Percentiles rank a stretch among this genome's conserved stretches.
Evolutionary conservation across 2,888 invertebrate species (phyloP).

Genomic region (Cheilosia vernalis): DNA sequence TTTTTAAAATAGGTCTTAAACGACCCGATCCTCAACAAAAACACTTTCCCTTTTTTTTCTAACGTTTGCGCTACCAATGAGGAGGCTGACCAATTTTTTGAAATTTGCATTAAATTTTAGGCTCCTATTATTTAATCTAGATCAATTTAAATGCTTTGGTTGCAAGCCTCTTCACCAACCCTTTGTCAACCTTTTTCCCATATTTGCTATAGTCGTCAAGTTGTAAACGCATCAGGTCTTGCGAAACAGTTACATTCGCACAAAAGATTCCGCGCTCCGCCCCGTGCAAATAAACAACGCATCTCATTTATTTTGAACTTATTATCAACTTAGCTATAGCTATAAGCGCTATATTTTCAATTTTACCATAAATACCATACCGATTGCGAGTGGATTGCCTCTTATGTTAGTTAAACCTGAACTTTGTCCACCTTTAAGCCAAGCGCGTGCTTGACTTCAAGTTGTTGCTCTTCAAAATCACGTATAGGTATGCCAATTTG

Average conservation of each 20-base stretch:
- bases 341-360: background rate
- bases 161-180: no score
- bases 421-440: constrained; percentile 39
- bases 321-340: background rate
- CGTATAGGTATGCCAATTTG: constrained; percentile 35
- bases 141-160: no score
- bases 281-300: background rate
- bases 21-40: no score
- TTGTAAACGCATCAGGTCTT: background rate
- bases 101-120: no score
- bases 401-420: constrained; percentile 19
- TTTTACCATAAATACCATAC: constrained; percentile 18
- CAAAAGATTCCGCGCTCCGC: background rate
- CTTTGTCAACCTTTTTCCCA: background rate
- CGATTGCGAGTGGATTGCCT: constrained; percentile 20
- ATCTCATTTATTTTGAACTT: background rate
- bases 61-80: no score
- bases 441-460: constrained; percentile 26
- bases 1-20: no score
- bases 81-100: no score
- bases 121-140: no score
- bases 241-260: background rate
- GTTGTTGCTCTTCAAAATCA: constrained; percentile 42
- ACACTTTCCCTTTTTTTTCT: no score
- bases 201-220: background rate